Evolutionary conservation across 2,888 invertebrate genomes (phyloP).

Genomic region (Hipparchia semele): DNA sequence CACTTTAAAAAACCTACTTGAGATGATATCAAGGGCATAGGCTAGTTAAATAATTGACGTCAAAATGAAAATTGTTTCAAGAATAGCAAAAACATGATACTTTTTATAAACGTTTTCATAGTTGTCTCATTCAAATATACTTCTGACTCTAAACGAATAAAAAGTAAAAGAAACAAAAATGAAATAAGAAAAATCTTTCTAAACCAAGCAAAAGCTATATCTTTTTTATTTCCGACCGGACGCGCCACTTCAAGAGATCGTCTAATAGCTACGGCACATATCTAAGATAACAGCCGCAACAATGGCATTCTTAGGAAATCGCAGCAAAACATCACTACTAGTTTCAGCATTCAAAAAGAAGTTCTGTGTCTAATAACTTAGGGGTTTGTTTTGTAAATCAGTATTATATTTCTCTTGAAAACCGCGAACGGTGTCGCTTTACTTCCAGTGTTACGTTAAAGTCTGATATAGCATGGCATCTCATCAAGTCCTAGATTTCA

Average conservation of each 20-base stretch:
- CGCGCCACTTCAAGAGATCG: slow-evolving; percentile 19
- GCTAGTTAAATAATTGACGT: too few relatives aligned
- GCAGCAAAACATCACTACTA: slow-evolving; percentile 13
- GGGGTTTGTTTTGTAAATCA: neutral
- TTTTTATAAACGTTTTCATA: slow-evolving; percentile 1
- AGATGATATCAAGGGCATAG: too few relatives aligned
- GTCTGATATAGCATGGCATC: slow-evolving; percentile 18
- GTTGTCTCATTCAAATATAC: neutral
- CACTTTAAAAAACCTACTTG: too few relatives aligned
- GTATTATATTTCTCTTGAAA: neutral
- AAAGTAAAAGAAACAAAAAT: neutral
- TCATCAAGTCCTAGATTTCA: slow-evolving; percentile 25
- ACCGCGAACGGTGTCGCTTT: slow-evolving; percentile 13
- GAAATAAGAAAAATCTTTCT: slow-evolving; percentile 7
- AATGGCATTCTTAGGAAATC: slow-evolving; percentile 33
- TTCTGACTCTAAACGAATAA: neutral
- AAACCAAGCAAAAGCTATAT: neutral
- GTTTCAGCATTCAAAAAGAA: neutral
- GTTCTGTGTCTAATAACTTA: neutral
- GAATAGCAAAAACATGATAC: too few relatives aligned
- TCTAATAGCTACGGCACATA: slow-evolving; percentile 32
- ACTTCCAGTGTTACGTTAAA: slow-evolving; percentile 24
- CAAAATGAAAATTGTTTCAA: too few relatives aligned
- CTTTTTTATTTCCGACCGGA: slow-evolving; percentile 28
- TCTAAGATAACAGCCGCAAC: slow-evolving; percentile 32